Conservation (phyloP, 1,140 invertebrate genomes). For the Tetragnatha versicolor region DNA sequence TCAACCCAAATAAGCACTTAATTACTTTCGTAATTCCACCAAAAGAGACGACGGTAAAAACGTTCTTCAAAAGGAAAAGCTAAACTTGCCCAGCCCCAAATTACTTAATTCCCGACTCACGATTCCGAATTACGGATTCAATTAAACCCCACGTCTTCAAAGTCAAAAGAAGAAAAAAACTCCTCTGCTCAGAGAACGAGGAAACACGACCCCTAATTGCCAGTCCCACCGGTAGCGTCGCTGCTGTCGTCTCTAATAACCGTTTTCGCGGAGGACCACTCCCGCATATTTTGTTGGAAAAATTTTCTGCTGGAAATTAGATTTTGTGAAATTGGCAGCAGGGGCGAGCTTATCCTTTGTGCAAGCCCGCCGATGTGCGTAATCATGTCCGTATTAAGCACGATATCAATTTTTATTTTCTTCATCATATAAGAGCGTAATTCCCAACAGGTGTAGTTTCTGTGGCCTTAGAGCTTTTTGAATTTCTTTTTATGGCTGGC, state of each 20-base stretch:
- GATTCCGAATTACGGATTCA: slow-evolving; percentile 19
- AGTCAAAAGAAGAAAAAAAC: background rate
- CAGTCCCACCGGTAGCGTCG: slow-evolving; percentile 6
- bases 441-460: too few species aligned
- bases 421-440: too few species aligned
- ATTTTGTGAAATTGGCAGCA: background rate
- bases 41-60: too few species aligned
- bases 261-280: background rate
- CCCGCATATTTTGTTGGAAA: background rate
- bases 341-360: too few species aligned
- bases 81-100: background rate
- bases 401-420: too few species aligned
- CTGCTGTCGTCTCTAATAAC: background rate
- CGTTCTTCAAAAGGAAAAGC: too few species aligned
- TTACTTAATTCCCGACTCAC: slow-evolving; percentile 27
- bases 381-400: too few species aligned
- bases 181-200: background rate
- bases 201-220: background rate
- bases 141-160: slow-evolving; percentile 27
- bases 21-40: too few species aligned
- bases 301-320: slow-evolving; percentile 5
- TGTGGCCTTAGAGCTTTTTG: too few species aligned
- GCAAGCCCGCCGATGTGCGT: too few species aligned
- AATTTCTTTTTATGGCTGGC: too few species aligned
- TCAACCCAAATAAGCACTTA: too few species aligned